Percentiles rank a stretch among this genome's conserved stretches.
These are phyloP conservation scores for Drosophila percnosoma DNA, from an alignment of 2,888 invertebrate genomes.

Conservation along the genomic window DNA sequence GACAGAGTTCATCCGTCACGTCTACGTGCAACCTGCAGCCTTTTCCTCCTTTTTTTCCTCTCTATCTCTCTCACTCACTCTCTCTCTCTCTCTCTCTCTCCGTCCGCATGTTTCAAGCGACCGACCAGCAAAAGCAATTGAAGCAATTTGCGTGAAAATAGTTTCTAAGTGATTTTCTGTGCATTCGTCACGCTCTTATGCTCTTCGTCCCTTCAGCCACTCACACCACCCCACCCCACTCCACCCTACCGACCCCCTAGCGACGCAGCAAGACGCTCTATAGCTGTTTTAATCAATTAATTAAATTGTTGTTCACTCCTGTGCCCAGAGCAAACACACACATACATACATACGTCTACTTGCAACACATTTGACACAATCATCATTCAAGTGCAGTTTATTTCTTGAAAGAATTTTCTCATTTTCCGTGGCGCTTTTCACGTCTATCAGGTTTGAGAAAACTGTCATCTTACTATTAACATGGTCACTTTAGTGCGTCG, in stretches of 20 bases:
- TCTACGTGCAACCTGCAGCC: slow-evolving; percentile 57
- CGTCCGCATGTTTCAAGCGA: neutral
- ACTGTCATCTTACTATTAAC: slow-evolving; percentile 66
- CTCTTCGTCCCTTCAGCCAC: neutral
- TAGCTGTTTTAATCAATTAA: slow-evolving; percentile 45
- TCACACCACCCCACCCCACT: neutral
- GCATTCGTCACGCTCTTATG: slow-evolving; percentile 23
- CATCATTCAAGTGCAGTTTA: slow-evolving; percentile 5
- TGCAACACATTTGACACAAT: slow-evolving; percentile 12
- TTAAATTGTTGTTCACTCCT: slow-evolving; percentile 33
- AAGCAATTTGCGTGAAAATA: slow-evolving; percentile 70
- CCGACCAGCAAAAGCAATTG: slow-evolving; percentile 16
- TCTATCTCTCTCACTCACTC: neutral
- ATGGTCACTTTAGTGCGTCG: slow-evolving; percentile 55
- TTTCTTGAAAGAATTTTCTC: neutral
- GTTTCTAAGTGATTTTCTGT: slow-evolving; percentile 66
- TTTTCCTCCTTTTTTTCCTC: neutral
- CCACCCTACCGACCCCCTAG: neutral
- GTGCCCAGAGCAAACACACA: neutral
- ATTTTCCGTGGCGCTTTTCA: slow-evolving; percentile 4
- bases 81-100: neutral
- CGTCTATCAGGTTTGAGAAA: slow-evolving; percentile 20
- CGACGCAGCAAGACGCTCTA: neutral
- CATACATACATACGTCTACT: neutral
- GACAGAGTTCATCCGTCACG: slow-evolving; percentile 68